These are phyloP conservation scores for Xenopus borealis DNA, from an alignment of 2,113 vertebrate genomes.

Conservation along the genomic window DNA sequence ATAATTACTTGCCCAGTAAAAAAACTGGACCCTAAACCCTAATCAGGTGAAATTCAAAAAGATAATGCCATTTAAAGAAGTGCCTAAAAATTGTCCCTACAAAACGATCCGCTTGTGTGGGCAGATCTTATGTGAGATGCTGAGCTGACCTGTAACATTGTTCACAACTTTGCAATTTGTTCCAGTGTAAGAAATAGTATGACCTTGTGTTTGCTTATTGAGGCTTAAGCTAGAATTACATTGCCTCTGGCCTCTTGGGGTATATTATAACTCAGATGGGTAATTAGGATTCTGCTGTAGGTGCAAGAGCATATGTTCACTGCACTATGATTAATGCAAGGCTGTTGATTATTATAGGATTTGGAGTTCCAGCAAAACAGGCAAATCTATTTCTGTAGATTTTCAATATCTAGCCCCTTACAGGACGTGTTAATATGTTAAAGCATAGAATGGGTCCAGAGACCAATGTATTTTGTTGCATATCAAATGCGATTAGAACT, in stretches of 20 bases:
- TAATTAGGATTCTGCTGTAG: conserved; percentile 28
- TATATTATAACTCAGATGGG: conserved; percentile 32
- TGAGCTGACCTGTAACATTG: background rate
- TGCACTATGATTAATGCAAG: background rate
- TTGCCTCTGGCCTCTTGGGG: conserved; percentile 18
- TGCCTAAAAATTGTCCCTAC: no score
- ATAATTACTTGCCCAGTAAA: no score
- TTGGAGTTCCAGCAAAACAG: conserved; percentile 6
- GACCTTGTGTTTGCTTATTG: conserved; percentile 24
- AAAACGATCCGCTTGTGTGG: no score
- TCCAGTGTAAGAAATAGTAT: conserved; percentile 5
- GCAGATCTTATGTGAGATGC: background rate
- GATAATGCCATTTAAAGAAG: no score
- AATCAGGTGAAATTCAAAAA: no score
- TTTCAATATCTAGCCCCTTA: no score
- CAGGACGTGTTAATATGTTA: no score
- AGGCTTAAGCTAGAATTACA: conserved; percentile 17
- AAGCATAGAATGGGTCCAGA: no score
- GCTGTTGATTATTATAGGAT: background rate
- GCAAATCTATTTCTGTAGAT: background rate
- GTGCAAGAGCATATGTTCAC: conserved; percentile 11
- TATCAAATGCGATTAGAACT: no score
- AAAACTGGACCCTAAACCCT: no score
- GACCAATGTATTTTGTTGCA: no score
- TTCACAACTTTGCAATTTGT: conserved; percentile 12